Percentiles rank a stretch among this genome's conserved stretches.
Evolutionary conservation across 1,140 invertebrate species (phyloP).

Genomic region (Helicorthomorpha holstii): DNA sequence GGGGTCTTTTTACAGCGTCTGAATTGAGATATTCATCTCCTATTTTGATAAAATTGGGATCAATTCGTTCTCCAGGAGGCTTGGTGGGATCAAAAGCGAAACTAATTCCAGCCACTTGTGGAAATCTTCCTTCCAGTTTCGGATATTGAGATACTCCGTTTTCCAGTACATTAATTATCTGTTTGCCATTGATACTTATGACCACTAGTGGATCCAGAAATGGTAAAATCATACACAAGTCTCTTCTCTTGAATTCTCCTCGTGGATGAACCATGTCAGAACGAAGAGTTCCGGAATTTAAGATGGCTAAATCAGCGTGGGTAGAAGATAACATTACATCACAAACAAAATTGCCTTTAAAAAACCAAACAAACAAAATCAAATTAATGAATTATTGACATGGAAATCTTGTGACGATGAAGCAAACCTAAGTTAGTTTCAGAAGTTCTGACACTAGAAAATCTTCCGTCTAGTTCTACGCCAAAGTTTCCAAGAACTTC

Average conservation of each 20-base stretch:
- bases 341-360: slow-evolving; percentile 64
- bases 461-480: slow-evolving; percentile 66
- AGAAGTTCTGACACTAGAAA: slow-evolving; percentile 51
- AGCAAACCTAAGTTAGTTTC: slow-evolving; percentile 57
- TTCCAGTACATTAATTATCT: slow-evolving; percentile 54
- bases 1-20: slow-evolving; percentile 31
- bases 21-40: slow-evolving; percentile 62
- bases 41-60: slow-evolving; percentile 50
- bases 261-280: slow-evolving; percentile 52
- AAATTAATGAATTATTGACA: neutral
- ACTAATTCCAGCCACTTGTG: slow-evolving; percentile 58
- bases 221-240: slow-evolving; percentile 63
- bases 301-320: slow-evolving; percentile 59
- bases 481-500: slow-evolving; percentile 61
- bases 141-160: slow-evolving; percentile 61
- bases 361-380: slow-evolving; percentile 5
- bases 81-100: slow-evolving; percentile 68
- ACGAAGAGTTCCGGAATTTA: slow-evolving; percentile 74
- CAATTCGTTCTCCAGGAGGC: slow-evolving; percentile 47
- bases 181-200: slow-evolving; percentile 38
- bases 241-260: slow-evolving; percentile 62
- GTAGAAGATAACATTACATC: slow-evolving; percentile 69
- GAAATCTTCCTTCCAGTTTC: slow-evolving; percentile 61
- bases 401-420: neutral
- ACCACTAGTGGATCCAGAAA: slow-evolving; percentile 69